Evolutionary conservation across 2,888 invertebrate species (phyloP).

Genomic region (Urechis unicinctus): DNA sequence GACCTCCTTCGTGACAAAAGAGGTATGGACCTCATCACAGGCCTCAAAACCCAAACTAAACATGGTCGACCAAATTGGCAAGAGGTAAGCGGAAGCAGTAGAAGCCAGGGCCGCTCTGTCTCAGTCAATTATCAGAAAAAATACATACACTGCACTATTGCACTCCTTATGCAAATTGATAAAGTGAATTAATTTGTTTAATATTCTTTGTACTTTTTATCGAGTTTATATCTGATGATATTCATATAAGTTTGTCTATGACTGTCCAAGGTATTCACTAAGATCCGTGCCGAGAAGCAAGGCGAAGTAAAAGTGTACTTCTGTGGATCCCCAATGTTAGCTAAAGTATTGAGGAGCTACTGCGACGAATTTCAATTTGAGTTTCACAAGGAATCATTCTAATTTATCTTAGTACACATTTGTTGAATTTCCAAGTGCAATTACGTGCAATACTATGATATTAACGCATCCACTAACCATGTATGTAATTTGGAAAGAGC

Average conservation of each 20-base stretch:
- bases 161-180: too few species aligned
- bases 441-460: too few species aligned
- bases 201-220: neutral
- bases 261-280: neutral
- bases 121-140: too few species aligned
- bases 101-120: too few species aligned
- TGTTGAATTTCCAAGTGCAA: too few species aligned
- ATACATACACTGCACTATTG: too few species aligned
- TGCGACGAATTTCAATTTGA: neutral
- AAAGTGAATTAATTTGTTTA: too few species aligned
- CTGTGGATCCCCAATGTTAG: neutral
- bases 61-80: conserved; percentile 94
- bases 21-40: conserved; percentile 85
- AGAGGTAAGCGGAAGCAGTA: conserved; percentile 67
- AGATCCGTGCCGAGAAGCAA: neutral
- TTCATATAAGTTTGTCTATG: too few species aligned
- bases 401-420: too few species aligned
- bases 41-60: conserved; percentile 84
- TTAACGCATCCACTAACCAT: too few species aligned
- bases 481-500: too few species aligned
- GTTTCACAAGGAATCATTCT: neutral
- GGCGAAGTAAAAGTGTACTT: neutral
- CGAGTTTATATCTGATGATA: too few species aligned
- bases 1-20: conserved; percentile 79
- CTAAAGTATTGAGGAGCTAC: neutral